These are phyloP conservation scores for Carollia perspicillata DNA, from an alignment of 2,113 vertebrate genomes.

Conservation along the genomic window DNA sequence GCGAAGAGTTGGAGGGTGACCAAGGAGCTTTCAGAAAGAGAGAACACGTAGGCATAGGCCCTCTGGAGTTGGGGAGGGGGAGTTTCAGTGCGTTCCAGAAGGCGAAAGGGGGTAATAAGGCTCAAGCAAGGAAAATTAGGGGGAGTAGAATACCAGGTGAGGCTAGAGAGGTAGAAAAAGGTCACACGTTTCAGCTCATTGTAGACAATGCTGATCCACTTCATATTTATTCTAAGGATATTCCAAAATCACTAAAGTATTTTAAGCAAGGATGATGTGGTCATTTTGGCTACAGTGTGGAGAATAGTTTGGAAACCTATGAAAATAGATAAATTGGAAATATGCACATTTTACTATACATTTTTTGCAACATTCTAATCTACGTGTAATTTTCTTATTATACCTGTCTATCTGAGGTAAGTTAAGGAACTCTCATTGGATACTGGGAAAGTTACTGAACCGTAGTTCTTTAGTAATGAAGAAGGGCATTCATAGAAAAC, in stretches of 20 bases:
- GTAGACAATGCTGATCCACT: neutral
- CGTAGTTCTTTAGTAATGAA: neutral
- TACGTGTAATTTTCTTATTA: neutral
- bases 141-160: neutral
- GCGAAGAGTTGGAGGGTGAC: neutral
- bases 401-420: neutral
- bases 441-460: neutral
- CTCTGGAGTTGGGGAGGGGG: neutral
- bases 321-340: neutral
- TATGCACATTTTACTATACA: neutral
- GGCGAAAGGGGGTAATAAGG: neutral
- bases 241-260: neutral
- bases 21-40: neutral
- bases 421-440: neutral
- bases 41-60: neutral
- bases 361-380: neutral
- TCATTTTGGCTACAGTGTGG: neutral
- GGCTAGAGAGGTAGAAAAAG: slow-evolving; percentile 1
- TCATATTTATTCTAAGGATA: slow-evolving; percentile 17
- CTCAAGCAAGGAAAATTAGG: slow-evolving; percentile 13
- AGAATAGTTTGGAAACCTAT: slow-evolving; percentile 9
- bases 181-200: neutral
- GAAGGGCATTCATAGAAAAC: neutral
- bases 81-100: neutral
- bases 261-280: neutral